Evolutionary conservation across 1,140 invertebrate genomes (phyloP), one percentile per base, ranked within the genome.

Genomic region (Calephelis nemesis): DNA sequence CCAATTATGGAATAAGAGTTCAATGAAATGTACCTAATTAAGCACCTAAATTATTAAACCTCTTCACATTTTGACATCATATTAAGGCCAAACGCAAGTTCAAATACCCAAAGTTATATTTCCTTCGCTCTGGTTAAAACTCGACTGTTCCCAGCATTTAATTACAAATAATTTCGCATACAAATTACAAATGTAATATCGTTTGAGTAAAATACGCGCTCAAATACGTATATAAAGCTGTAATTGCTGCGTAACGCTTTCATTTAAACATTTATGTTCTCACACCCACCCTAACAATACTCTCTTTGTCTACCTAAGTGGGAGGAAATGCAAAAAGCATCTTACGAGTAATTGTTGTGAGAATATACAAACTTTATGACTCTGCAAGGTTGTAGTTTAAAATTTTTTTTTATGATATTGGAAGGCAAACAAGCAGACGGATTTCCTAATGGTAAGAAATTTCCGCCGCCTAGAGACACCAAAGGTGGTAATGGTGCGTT

Each of bases 241-340:
- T 54, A 54, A 54, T 54, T 54, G 52, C 52, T 30, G 52, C 8
- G 52, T 54, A 54, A 54, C 52, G 19, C 52, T 54, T 54, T 54
- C 50, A 54, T 54, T 54, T 54, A 13, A 54, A 54, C 15, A 54
- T 54, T 54, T 54, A 54, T 15, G 50, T 54, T 54, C 50, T 54
- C 15, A 54, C 52, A 19, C 52, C 50, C 30, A 8, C 50, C 19
- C 13, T 30, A 54, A 54, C 52, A 54, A 54, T 54, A 54, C 52
- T 19, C 15, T 30, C 52, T 54, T 54, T 54, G 52, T 54, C 52
- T 11, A 15, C 52, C 52, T n/a, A 30, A 54, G 52, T 30, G 15
- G 19, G n/a, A 19, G 52, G 19, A 19, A 54, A 19, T 54, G 9
- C 50, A 54, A 54, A 30, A 54, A 54, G 52, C 52, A 19, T 54